Base-by-base conservation (phyloP, 2,888 invertebrate genomes). In the Dendrolimus pini region DNA sequence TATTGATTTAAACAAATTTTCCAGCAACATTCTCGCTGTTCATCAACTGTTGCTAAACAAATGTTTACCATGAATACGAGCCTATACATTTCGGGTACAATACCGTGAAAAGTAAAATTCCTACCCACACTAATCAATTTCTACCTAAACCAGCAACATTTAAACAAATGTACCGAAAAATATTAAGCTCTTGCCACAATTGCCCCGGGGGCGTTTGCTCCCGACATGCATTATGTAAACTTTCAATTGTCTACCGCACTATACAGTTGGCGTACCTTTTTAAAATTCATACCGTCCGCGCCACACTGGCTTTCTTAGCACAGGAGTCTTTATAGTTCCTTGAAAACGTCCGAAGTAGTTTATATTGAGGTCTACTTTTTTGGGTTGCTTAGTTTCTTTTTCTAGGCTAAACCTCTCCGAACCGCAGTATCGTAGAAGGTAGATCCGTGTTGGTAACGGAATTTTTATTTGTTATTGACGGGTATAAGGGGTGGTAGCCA, bases 211-310 rank as follows among this genome's bases (percentile, higher is more conserved):
- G 70, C 61, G 56, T 67, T 66, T 80, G 75, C 47, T 47, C 47
- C 47, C 47, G 47, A 47, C 77, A 83, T 85, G 82, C 81, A 83
- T 85, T 77, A 85, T 84, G 82, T 79, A 80, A 72, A 73, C 69
- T 80, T 83, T 80, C 85, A 85, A 85, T 83, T 83, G 83, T 84
- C 82, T 78, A 69, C 65, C 61, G 64, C 62, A 62, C 68, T 70
- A 71, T 71, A 71, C 56, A 53, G 59, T 58, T 55, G 60, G 59
- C 58, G 69, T 66, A 64, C 67, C 63, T 68, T 67, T 77, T 83
- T 80, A 77, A 80, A 81, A 82, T 83, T 82, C 82, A 80, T 82
- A 63, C 59, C 63, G 67, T 61, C 62, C 60, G 57, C 57, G 63
- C 54, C 61, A 67, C 62, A 69, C 69, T 69, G 68, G 62, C 70